Evolutionary conservation across 2,797 vertebrate species (phyloP), one percentile per base, ranked within the genome.

Genomic region (Oreonectes daqikongensis): DNA sequence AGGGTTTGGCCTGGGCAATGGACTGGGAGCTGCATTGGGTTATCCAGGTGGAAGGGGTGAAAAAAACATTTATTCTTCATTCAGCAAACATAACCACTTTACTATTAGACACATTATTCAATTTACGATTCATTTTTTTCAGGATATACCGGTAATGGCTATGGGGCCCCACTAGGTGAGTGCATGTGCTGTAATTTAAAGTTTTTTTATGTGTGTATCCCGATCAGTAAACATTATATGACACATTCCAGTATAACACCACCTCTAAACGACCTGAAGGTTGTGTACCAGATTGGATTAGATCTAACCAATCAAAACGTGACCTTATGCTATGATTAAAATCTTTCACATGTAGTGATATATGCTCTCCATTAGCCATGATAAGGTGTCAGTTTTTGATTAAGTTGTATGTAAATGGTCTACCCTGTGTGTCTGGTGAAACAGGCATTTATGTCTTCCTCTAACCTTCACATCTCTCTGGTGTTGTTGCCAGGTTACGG

Each of bases 401-500:
- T n/a, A 18, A 0, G 0, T 17, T 52, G 30, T 46, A 28, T 53
- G 40, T 1, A 26, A 57, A 59, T 68, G 14, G 14, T 46, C 66
- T 72, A n/a, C n/a, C n/a, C n/a, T n/a, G n/a, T n/a, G n/a, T n/a
- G n/a, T n/a, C n/a, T n/a, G n/a, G n/a, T n/a, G n/a, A 84, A 75
- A 69, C n/a, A 30, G 57, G 1, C 8, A 15, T 69, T 52, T 66
- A 76, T 74, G 42, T 68, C 35, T 53, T 24, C 55, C 60, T 72
- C 42, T 86, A 70, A 87, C 75, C 75, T 72, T 67, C 26, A 26
- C 60, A 73, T 44, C 53, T 46, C n/a, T 75, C 32, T 81, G 82
- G n/a, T 86, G 67, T 84, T 78, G 65, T 80, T 80, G 74, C 28
- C 85, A 93, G 92, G 90, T 79, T 92, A 92, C 11, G 90, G 88